These are phyloP conservation scores for Atta colombica DNA, from an alignment of 1,140 invertebrate genomes.

Conservation along the genomic window DNA sequence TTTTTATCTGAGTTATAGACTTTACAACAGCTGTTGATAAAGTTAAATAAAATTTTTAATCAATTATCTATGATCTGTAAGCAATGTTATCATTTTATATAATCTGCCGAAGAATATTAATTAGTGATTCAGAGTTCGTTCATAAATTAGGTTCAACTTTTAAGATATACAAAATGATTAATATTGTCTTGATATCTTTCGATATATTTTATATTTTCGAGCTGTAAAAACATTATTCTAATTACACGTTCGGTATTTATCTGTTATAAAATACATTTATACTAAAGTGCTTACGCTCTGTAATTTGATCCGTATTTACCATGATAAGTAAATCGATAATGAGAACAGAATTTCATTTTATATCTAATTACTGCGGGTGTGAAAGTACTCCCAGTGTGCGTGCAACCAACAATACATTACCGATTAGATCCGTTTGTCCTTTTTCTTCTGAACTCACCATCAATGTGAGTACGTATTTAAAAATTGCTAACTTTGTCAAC, in stretches of 20 bases:
- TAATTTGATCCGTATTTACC: neutral
- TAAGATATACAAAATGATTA: neutral
- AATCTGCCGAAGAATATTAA: neutral
- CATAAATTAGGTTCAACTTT: neutral
- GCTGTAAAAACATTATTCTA: neutral
- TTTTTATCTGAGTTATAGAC: neutral
- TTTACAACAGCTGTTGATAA: neutral
- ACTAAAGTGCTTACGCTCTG: neutral
- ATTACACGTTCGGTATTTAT: neutral
- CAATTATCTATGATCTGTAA: neutral
- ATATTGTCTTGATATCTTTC: neutral
- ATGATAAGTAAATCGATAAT: conserved; percentile 4
- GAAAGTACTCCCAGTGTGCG: neutral
- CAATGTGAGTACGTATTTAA: neutral
- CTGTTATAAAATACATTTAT: neutral
- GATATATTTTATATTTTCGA: neutral
- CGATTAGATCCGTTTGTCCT: conserved; percentile 41
- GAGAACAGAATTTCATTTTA: neutral
- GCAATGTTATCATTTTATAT: neutral
- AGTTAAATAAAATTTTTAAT: neutral
- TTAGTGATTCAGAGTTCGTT: neutral
- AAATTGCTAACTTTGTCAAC: conserved; percentile 6
- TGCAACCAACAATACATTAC: neutral
- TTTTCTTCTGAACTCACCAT: neutral
- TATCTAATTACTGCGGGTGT: conserved; percentile 22